Percentiles rank a stretch among this genome's conserved stretches.
These are phyloP conservation scores for Psittacus erithacus DNA, from an alignment of 2,113 vertebrate species.

Conservation along the genomic window DNA sequence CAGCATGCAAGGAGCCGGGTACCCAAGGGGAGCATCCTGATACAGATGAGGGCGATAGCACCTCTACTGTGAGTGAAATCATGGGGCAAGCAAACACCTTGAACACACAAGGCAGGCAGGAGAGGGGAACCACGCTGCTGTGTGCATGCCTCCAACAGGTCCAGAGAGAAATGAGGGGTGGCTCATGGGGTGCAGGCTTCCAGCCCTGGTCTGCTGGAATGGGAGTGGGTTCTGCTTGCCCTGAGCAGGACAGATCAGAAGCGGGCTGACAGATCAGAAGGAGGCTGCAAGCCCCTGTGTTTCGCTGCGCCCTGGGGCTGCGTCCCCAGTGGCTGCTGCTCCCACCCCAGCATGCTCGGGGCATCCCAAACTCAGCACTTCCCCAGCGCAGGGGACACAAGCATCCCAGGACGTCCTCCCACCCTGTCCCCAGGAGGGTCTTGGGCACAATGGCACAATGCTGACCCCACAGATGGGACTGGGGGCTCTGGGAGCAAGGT, in stretches of 20 bases:
- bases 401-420: not conserved
- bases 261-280: too few species aligned
- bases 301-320: too few species aligned
- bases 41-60: not conserved
- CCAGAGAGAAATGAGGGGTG: too few species aligned
- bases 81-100: not conserved
- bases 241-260: not conserved
- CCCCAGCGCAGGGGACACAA: fast-evolving
- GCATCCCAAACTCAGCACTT: not conserved
- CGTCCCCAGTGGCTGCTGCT: not conserved
- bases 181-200: too few species aligned
- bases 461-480: fast-evolving
- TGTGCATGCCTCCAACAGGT: fast-evolving
- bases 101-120: not conserved
- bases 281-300: not conserved
- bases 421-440: not conserved
- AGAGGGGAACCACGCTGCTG: not conserved
- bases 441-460: not conserved
- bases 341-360: fast-evolving
- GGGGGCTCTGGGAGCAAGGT: not conserved
- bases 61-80: fast-evolving
- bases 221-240: not conserved
- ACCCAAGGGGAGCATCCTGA: not conserved
- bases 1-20: not conserved
- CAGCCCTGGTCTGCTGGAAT: too few species aligned